Base-by-base conservation (phyloP, 1,140 invertebrate genomes). In the Drosophila erecta region DNA sequence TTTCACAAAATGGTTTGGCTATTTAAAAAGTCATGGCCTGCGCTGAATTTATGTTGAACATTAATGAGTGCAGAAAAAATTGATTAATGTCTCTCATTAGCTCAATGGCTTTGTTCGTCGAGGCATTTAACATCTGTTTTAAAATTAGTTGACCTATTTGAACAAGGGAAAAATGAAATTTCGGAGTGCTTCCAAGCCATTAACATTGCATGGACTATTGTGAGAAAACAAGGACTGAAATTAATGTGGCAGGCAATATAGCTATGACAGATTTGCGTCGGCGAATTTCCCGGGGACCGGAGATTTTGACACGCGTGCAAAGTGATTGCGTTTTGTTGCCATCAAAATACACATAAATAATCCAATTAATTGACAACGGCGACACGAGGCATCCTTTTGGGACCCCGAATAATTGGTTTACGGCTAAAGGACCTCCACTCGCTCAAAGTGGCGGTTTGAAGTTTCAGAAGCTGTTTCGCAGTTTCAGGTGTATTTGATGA, bases 301-400 rank as follows among this genome's bases (percentile, higher is more conserved):
- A 41, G 30, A 59, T 40, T 78, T 57, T 70, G 47, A 55, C 50
- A 74, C 64, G 75, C 57, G 60, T 44, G 67, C 46, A 56, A 75
- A 76, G 55, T 53, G 43, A 70, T 71, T 71, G 51, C 56, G 65
- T 80, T 80, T 85, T 84, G 76, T 84, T 85, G 46, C 72, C 73
- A 47, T 60, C 59, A 62, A 85, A 76, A 79, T 81, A 73, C 71
- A 86, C 81, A 85, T 85, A 85, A 71, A 87, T 85, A 87, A 85
- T 85, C 74, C 83, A 85, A 85, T 87, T 85, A 85, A 85, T 87
- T 80, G 67, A 67, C 81, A 85, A 78, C 77, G 76, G 71, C 74
- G 65, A 81, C 78, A 76, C 56, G 59, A 69, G 46, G 62, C 55
- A 71, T 40, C 67, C 83, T 75, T 87, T 72, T 70, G 78, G 79